phyloP scores from a whole-genome alignment of 2,888 invertebrate species.

The Scaeva pyrastri region DNA sequence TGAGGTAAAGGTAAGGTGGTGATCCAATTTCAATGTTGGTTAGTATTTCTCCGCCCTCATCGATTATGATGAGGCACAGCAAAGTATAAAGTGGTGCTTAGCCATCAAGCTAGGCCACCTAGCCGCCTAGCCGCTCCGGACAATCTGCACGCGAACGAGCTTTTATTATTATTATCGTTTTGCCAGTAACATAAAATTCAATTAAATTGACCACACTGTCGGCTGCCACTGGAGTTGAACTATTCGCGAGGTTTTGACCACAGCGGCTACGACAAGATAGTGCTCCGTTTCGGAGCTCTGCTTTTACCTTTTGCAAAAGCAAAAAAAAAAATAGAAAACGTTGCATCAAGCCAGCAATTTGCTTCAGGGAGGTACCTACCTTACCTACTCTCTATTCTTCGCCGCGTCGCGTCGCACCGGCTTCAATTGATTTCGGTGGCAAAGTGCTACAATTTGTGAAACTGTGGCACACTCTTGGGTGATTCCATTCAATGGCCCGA shows the following conservation, averaged over 20 bases:
- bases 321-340: constrained; percentile 22
- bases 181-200: constrained; percentile 73
- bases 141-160: constrained; percentile 15
- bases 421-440: constrained; percentile 73
- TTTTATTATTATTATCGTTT: constrained; percentile 55
- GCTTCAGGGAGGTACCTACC: constrained; percentile 52
- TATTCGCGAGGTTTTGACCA: constrained; percentile 22
- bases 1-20: constrained; percentile 19
- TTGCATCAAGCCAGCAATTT: constrained; percentile 42
- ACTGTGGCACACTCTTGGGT: constrained; percentile 41
- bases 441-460: constrained; percentile 68
- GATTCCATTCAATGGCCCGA: constrained; percentile 55
- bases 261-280: constrained; percentile 12
- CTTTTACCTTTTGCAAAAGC: background rate
- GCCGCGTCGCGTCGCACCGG: constrained; percentile 4
- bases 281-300: background rate
- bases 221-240: constrained; percentile 48
- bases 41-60: constrained; percentile 51
- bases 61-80: constrained; percentile 64
- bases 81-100: background rate
- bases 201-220: constrained; percentile 68
- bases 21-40: constrained; percentile 57
- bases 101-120: constrained; percentile 1
- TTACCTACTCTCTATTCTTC: constrained; percentile 17
- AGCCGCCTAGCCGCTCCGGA: background rate